Conservation (phyloP, 2,888 invertebrate species). For the Campopleginae sp. region DNA sequence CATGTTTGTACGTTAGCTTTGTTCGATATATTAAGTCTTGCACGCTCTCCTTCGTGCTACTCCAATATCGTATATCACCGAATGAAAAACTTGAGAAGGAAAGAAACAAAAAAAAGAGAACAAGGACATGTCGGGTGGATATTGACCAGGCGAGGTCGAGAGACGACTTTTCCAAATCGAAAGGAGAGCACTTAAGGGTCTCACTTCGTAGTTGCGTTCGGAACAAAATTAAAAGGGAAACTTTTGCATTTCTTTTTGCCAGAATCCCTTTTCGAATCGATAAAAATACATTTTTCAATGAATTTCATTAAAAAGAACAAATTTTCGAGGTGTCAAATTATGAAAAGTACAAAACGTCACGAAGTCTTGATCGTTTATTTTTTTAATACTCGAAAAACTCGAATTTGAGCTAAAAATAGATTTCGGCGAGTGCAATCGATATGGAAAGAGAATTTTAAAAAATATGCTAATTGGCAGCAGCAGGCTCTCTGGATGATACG, state of each 20-base stretch:
- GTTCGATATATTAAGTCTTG: constrained; percentile 13
- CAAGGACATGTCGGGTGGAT: not conserved
- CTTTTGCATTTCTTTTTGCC: too few relatives aligned
- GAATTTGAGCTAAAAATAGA: not conserved
- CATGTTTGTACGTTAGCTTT: not conserved
- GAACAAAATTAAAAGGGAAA: not conserved
- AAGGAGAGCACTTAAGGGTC: not conserved
- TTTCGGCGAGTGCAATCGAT: not conserved
- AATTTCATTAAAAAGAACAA: too few relatives aligned
- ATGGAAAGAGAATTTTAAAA: not conserved
- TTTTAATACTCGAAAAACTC: not conserved
- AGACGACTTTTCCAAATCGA: not conserved
- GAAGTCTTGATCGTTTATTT: constrained; percentile 22
- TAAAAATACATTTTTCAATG: too few relatives aligned
- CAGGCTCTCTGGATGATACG: not conserved
- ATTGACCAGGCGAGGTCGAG: not conserved
- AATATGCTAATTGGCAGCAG: not conserved
- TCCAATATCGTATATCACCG: not conserved
- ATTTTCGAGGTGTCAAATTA: too few relatives aligned
- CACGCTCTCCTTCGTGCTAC: constrained; percentile 1
- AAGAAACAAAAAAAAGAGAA: not conserved
- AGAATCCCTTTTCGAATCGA: too few relatives aligned
- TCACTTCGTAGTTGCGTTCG: not conserved
- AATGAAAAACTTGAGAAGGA: not conserved
- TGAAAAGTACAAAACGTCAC: too few relatives aligned